These are phyloP conservation scores for Cryptus viduatorius DNA, from an alignment of 2,888 invertebrate genomes.

Conservation along the genomic window DNA sequence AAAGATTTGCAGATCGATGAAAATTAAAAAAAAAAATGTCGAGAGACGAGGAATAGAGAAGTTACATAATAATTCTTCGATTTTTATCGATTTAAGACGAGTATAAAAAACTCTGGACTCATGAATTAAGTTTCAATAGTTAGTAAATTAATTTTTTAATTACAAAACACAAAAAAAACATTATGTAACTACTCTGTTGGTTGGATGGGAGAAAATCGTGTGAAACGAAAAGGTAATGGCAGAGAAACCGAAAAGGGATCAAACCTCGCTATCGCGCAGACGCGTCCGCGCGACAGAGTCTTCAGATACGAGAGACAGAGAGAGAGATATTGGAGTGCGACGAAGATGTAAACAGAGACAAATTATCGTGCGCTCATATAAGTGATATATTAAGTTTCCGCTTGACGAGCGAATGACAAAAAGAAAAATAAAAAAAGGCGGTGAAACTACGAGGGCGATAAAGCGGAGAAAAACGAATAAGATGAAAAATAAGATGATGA, in stretches of 20 bases:
- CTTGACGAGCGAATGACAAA: slow-evolving; percentile 41
- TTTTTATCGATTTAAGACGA: slow-evolving; percentile 10
- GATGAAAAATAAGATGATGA: slow-evolving; percentile 46
- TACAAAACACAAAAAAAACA: not conserved
- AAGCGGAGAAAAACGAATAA: slow-evolving; percentile 38
- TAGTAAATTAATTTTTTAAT: slow-evolving; percentile 19
- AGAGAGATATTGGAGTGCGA: slow-evolving; percentile 35
- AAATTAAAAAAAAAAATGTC: not conserved
- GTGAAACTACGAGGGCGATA: slow-evolving; percentile 36
- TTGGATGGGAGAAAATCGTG: slow-evolving; percentile 20
- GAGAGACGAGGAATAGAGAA: slow-evolving; percentile 30
- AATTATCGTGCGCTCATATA: slow-evolving; percentile 55
- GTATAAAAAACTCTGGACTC: slow-evolving; percentile 5
- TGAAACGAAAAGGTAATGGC: not conserved
- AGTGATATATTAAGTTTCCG: slow-evolving; percentile 62
- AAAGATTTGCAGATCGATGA: not conserved
- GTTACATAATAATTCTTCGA: slow-evolving; percentile 13
- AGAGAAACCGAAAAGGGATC: slow-evolving; percentile 33
- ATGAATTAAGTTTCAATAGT: slow-evolving; percentile 10
- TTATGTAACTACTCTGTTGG: slow-evolving; percentile 18
- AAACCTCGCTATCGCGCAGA: slow-evolving; percentile 56
- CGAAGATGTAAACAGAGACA: slow-evolving; percentile 44
- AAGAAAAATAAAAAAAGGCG: slow-evolving; percentile 30
- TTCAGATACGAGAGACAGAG: slow-evolving; percentile 25
- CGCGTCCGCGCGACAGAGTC: slow-evolving; percentile 31